Evolutionary conservation across 2,113 vertebrate genomes (phyloP).

Genomic region (Steatornis caripensis): DNA sequence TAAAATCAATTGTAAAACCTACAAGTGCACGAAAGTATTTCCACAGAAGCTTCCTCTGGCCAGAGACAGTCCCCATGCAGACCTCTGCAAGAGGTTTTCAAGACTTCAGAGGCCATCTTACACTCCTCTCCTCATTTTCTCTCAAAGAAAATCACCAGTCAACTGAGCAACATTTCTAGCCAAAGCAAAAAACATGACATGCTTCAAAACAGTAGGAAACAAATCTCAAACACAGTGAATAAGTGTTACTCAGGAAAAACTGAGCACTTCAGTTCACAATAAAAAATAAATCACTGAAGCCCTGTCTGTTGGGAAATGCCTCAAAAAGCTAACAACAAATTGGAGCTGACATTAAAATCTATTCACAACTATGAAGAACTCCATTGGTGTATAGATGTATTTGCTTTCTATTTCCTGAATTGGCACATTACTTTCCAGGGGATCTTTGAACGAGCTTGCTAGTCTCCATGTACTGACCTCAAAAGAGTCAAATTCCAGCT

Average conservation of each 20-base stretch:
- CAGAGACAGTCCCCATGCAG: neutral
- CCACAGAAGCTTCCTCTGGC: neutral
- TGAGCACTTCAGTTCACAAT: neutral
- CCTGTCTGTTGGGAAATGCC: neutral
- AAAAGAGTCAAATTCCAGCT: neutral
- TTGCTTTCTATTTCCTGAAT: conserved; percentile 12
- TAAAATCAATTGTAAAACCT: neutral
- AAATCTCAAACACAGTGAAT: neutral
- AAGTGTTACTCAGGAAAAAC: neutral
- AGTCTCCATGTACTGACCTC: neutral
- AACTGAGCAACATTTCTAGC: neutral
- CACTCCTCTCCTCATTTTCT: neutral
- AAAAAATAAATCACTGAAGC: conserved; percentile 1
- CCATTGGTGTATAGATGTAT: neutral
- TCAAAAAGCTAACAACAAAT: conserved; percentile 33
- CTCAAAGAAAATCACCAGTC: neutral
- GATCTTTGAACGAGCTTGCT: neutral
- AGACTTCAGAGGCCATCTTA: neutral
- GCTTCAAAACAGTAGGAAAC: neutral
- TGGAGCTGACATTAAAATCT: conserved; percentile 33
- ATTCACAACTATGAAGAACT: neutral
- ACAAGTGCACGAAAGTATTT: neutral
- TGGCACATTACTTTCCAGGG: neutral
- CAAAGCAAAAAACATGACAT: neutral
- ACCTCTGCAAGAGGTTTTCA: neutral